Base-by-base conservation (phyloP, 2,113 vertebrate genomes). In the Halichoeres trimaculatus region DNA sequence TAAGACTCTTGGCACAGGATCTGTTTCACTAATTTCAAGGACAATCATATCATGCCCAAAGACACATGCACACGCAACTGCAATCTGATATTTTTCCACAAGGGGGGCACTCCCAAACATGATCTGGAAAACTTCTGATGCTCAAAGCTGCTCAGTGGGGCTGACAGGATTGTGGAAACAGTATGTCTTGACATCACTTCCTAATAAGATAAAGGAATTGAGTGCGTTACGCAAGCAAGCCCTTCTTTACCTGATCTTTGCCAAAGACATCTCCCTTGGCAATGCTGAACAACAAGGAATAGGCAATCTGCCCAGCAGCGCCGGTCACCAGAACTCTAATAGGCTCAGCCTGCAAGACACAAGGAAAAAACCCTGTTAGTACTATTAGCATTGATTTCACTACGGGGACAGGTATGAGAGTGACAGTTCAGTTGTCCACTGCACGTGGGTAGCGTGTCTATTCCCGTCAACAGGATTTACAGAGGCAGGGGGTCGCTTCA, bases 181-280 rank as follows among this genome's bases (percentile, higher is more conserved):
- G 16, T 4, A 8, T 9, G 14, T 16, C 20, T 10, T 54, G 23
- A 17, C 24, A 6, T 30, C 7, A 48, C 14, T 5, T 5, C 14
- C 20, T 78, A 72, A 81, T 64, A 10, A 70, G 58, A 83, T 74
- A 41, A 83, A 17, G 35, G 14, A 67, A 24, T 8, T 26, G 38
- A 52, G 30, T 36, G 43, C 50, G 50, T 74, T 50, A 54, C 1
- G 13, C n/a, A 36, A 3, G 14, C n/a, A 58, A 82, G 24, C 30
- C 57, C 19, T 56, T 40, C 57, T 50, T 81, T 91, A 99, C 98
- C 98, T 99, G 97, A 68, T 99, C 96, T 92, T 95, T 97, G 78
- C 97, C 98, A 2, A 99, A 99, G 81, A 99, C 96, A 95, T 98
- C 96, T 36, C 97, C 97, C 83, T 98, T 99, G 83, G 97, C 96